phyloP scores from a whole-genome alignment of 53 echinoderm and acorn worm genomes.

The Zoroaster sp. region DNA sequence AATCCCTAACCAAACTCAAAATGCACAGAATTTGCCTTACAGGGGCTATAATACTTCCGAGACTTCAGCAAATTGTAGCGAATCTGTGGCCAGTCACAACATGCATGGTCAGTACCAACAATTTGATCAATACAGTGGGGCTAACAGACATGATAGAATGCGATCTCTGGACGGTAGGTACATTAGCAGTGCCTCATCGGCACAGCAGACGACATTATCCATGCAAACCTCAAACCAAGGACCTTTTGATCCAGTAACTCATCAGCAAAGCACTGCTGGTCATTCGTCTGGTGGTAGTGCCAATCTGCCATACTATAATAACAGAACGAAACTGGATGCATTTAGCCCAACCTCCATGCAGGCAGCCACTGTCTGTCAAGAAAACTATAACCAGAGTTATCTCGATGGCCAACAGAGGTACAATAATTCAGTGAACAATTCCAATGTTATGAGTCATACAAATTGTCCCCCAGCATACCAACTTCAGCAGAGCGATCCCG shows the following conservation, averaged over 20 bases:
- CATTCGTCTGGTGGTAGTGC: neutral
- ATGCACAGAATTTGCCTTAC: slow-evolving; percentile 18
- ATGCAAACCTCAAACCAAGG: slow-evolving; percentile 42
- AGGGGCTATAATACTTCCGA: slow-evolving; percentile 12
- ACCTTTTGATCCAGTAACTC: slow-evolving; percentile 20
- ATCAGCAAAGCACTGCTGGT: slow-evolving; percentile 13
- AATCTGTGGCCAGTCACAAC: neutral
- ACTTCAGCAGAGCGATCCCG: neutral
- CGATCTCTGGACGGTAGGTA: slow-evolving; percentile 32
- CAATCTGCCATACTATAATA: slow-evolving; percentile 35
- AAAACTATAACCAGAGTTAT: slow-evolving; percentile 49
- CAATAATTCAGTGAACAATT: neutral
- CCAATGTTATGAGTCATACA: neutral
- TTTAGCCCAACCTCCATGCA: slow-evolving; percentile 56
- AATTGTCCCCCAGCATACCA: slow-evolving; percentile 26
- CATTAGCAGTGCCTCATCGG: neutral
- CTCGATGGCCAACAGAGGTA: slow-evolving; percentile 39
- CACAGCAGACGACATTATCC: slow-evolving; percentile 12
- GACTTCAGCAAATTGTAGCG: neutral
- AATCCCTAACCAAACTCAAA: slow-evolving; percentile 34
- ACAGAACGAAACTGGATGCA: slow-evolving; percentile 52
- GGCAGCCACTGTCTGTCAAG: slow-evolving; percentile 11
- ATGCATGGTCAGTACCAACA: slow-evolving; percentile 46
- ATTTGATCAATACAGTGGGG: slow-evolving; percentile 24
- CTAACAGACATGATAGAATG: slow-evolving; percentile 9